Percentiles rank a stretch among this genome's conserved stretches.
Conservation (phyloP, 2,888 invertebrate species). For the Leptinotarsa tumamoca region DNA sequence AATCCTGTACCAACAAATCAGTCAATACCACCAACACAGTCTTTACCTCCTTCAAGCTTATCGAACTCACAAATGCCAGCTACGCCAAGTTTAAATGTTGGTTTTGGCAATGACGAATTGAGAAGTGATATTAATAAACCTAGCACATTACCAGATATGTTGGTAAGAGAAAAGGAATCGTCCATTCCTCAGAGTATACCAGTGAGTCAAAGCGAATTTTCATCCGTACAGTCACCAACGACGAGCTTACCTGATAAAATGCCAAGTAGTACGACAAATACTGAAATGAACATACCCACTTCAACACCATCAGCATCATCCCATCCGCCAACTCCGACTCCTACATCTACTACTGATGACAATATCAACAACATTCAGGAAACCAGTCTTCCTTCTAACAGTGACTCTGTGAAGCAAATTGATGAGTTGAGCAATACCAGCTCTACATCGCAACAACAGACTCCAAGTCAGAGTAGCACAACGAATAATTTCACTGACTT, state of each 20-base stretch:
- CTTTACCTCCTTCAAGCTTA: slow-evolving; percentile 57
- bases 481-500: slow-evolving; percentile 64
- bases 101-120: slow-evolving; percentile 61
- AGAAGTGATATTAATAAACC: slow-evolving; percentile 57
- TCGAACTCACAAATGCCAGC: slow-evolving; percentile 56
- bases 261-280: slow-evolving; percentile 65
- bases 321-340: slow-evolving; percentile 65
- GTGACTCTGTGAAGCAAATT: slow-evolving; percentile 58
- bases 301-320: slow-evolving; percentile 60
- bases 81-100: slow-evolving; percentile 54
- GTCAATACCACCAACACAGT: slow-evolving; percentile 61
- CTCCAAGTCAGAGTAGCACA: slow-evolving; percentile 63
- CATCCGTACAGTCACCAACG: slow-evolving; percentile 60
- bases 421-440: slow-evolving; percentile 62
- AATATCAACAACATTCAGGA: slow-evolving; percentile 62
- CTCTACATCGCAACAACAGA: slow-evolving; percentile 65
- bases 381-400: slow-evolving; percentile 63
- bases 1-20: slow-evolving; percentile 61
- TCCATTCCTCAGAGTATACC: slow-evolving; percentile 54
- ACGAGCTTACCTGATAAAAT: slow-evolving; percentile 64
- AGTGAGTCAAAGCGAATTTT: slow-evolving; percentile 56
- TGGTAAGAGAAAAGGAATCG: slow-evolving; percentile 53
- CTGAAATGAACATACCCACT: slow-evolving; percentile 54
- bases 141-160: slow-evolving; percentile 54
- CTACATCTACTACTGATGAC: slow-evolving; percentile 66